Evolutionary conservation across 2,888 invertebrate genomes (phyloP), one percentile per base, ranked within the genome.

Genomic region (Autographa gamma): DNA sequence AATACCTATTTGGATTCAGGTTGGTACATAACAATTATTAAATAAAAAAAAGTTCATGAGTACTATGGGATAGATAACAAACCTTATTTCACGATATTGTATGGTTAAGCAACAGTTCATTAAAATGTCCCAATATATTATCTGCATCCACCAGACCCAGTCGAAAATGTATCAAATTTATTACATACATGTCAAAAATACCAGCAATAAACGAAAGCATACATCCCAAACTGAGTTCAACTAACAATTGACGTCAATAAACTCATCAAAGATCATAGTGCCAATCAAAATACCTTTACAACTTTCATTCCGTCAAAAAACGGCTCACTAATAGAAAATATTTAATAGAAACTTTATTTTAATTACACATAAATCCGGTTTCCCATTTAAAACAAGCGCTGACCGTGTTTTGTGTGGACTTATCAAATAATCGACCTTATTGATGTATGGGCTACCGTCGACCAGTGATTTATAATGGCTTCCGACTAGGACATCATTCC

Each of bases 401-500:
- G 89, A 86, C 88, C 91, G 89, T 89, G 89, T 92, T 92, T 89
- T 90, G 87, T 89, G 87, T 86, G 82, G 85, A 91, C 92, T 93
- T 95, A 95, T 95, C 94, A 92, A 93, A 93, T 94, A 93, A 95
- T 94, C 94, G 92, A 93, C 91, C 91, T 91, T 92, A 93, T 93
- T 94, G 95, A 95, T 94, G 94, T 92, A 94, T 94, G 91, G 86
- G 93, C 93, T 93, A 93, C 95, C 91, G 95, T 94, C 93, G 81
- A 80, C 75, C 80, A 83, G 92, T 95, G 95, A 95, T 95, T 95
- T 93, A 95, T 95, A 93, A 91, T 92, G 89, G 92, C 94, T 95
- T 94, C 95, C 93, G 95, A 92, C 91, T 94, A 94, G 93, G 94
- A 95, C 95, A 95, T 91, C 92, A 92, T 94, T 93, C 90, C 93